Evolutionary conservation across 1,140 invertebrate species (phyloP).

Genomic region (Hesperophylax magnus): DNA sequence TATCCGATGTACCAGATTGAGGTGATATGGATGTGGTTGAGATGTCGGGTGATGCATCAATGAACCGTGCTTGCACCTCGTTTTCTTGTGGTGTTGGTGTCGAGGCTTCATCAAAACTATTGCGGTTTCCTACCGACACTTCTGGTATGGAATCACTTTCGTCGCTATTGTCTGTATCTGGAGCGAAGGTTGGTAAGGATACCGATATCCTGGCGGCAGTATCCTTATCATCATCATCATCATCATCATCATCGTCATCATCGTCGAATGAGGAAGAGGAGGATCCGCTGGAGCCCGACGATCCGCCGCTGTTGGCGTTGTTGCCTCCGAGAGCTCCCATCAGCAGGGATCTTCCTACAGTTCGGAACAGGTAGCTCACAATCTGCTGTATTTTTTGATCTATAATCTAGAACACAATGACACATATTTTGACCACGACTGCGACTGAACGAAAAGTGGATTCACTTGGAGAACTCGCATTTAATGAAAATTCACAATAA

Average conservation of each 20-base stretch:
- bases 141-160: not conserved
- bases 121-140: slow-evolving; percentile 36
- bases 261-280: slow-evolving; percentile 63
- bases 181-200: slow-evolving; percentile 7
- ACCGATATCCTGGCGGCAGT: slow-evolving; percentile 15
- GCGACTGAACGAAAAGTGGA: slow-evolving; percentile 1
- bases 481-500: no score
- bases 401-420: slow-evolving; percentile 77
- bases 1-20: slow-evolving; percentile 11
- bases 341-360: slow-evolving; percentile 77
- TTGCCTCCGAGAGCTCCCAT: slow-evolving; percentile 69
- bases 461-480: no score
- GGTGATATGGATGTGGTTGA: slow-evolving; percentile 16
- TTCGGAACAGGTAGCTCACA: slow-evolving; percentile 76
- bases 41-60: slow-evolving; percentile 43
- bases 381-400: slow-evolving; percentile 83
- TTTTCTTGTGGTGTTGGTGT: slow-evolving; percentile 40
- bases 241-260: slow-evolving; percentile 61
- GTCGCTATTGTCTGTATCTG: slow-evolving; percentile 24
- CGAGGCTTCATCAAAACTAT: slow-evolving; percentile 17
- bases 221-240: slow-evolving; percentile 60
- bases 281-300: slow-evolving; percentile 62
- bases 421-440: slow-evolving; percentile 30
- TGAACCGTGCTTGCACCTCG: slow-evolving; percentile 55
- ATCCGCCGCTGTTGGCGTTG: slow-evolving; percentile 62